phyloP scores from a whole-genome alignment of 2,797 vertebrate species.

The Octomys mimax region DNA sequence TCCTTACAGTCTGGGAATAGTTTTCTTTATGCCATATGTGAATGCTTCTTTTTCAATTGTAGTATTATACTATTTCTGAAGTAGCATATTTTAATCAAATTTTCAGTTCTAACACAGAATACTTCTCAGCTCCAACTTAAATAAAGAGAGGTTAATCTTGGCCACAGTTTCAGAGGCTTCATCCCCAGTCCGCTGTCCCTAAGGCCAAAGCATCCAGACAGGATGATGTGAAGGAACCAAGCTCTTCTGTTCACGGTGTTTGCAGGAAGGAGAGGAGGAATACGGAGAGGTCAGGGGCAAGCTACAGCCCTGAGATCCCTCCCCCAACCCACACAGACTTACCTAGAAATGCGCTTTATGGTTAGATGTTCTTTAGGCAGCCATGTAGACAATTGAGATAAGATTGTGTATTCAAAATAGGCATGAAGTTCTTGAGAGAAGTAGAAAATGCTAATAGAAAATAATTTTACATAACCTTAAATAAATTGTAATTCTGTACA shows the following conservation, averaged over 20 bases:
- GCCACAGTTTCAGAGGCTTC: neutral
- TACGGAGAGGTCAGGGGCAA: neutral
- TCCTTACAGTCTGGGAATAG: neutral
- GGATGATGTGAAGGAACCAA: neutral
- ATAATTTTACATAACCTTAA: slow-evolving; percentile 4
- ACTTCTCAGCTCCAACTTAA: neutral
- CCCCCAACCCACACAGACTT: too few species aligned
- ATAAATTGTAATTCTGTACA: neutral
- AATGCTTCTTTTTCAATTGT: neutral
- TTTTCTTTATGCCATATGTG: neutral
- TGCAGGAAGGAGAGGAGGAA: neutral
- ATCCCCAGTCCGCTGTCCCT: neutral
- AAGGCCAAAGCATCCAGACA: neutral
- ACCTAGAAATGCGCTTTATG: neutral
- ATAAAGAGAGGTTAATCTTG: neutral
- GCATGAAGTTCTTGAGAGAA: neutral
- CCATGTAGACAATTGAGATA: neutral
- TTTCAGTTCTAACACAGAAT: neutral
- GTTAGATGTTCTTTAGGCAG: neutral
- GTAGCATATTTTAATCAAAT: neutral
- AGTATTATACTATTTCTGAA: neutral
- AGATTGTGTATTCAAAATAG: neutral
- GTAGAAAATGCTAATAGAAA: neutral
- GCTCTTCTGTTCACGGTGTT: neutral
- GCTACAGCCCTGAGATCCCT: neutral